Evolutionary conservation across 2,797 vertebrate genomes (phyloP).

Genomic region (Chaetophractus vellerosus): DNA sequence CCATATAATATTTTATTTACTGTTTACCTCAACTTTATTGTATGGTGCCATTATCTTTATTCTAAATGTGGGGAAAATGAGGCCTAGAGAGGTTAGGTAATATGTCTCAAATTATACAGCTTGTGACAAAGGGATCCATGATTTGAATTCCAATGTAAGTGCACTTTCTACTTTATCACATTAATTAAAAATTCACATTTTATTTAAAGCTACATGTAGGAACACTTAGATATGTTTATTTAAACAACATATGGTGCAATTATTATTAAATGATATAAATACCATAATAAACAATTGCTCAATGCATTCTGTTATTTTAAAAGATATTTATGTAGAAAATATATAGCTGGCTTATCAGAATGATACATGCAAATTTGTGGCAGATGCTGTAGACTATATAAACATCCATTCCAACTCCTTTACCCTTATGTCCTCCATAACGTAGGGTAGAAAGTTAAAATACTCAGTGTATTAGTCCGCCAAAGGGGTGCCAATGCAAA

Average conservation of each 20-base stretch:
- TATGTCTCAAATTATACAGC: background rate
- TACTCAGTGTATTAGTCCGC: background rate
- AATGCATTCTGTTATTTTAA: background rate
- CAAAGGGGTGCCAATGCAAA: too few relatives aligned
- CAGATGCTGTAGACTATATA: background rate
- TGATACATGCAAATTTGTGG: background rate
- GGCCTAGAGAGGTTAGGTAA: background rate
- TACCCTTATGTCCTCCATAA: background rate
- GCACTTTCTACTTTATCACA: background rate
- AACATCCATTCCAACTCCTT: background rate
- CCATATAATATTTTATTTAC: background rate
- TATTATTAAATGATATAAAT: conserved; percentile 5
- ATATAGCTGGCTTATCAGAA: background rate
- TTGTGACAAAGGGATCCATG: background rate
- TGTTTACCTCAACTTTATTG: background rate
- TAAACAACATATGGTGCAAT: background rate
- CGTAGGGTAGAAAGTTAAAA: background rate
- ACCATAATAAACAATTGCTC: background rate
- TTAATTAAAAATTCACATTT: conserved; percentile 9
- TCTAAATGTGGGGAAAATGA: background rate
- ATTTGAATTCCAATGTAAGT: background rate
- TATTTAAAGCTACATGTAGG: background rate
- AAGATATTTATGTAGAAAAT: background rate
- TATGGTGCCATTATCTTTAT: background rate
- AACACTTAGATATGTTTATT: background rate